A percentile compares a stretch with the other conserved stretches of the same genome.
These are phyloP conservation scores for Polia nebulosa DNA, from an alignment of 2,888 invertebrate species.

Conservation along the genomic window DNA sequence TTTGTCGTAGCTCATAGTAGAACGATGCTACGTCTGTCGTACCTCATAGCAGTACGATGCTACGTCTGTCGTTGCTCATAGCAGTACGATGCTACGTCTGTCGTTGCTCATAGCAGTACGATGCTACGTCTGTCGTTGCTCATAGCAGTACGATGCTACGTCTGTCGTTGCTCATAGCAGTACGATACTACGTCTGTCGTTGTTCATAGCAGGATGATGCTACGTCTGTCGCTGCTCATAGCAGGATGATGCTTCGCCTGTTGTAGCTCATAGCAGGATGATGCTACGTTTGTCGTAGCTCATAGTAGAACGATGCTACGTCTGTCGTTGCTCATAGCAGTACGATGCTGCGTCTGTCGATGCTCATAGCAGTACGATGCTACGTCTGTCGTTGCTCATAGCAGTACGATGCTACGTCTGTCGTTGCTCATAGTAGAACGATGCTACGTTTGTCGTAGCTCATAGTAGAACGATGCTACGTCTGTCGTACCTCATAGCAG, in stretches of 20 bases:
- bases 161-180: not conserved
- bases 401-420: no score
- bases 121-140: not conserved
- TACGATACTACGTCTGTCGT: not conserved
- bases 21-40: not conserved
- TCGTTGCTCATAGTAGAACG: not conserved
- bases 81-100: not conserved
- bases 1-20: not conserved
- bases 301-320: no score
- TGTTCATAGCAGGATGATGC: not conserved
- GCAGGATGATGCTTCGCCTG: no score
- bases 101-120: not conserved
- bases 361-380: not conserved
- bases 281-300: no score
- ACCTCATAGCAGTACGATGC: not conserved
- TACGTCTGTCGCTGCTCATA: no score
- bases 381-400: no score
- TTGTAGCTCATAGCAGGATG: no score
- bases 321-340: no score
- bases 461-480: not conserved
- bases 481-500: not conserved
- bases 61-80: not conserved
- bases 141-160: not conserved
- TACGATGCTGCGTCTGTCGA: no score
- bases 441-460: not conserved